Conservation (phyloP, 2,113 vertebrate species). For the Xenus cinereus region DNA sequence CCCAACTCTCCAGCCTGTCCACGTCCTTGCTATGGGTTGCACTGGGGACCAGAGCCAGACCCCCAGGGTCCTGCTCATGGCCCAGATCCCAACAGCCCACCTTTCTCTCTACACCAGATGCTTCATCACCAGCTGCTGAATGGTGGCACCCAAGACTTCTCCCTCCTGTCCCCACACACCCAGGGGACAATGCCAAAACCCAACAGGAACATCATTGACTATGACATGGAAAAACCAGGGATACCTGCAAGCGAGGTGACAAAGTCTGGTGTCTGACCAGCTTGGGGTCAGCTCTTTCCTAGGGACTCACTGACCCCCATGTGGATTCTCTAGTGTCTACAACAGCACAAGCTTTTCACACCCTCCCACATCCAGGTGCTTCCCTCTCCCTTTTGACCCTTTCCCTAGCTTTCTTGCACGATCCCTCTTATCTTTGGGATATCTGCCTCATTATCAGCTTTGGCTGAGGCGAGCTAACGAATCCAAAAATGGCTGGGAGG, state of each 20-base stretch:
- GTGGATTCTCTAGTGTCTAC: not conserved
- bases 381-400: not conserved
- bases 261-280: no score
- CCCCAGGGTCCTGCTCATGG: not conserved
- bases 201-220: not conserved
- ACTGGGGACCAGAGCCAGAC: not conserved
- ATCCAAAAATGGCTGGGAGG: not conserved
- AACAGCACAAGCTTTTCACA: not conserved
- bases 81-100: not conserved
- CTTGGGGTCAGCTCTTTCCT: not conserved
- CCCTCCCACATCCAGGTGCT: not conserved
- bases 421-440: not conserved
- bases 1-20: not conserved
- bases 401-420: not conserved
- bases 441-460: not conserved
- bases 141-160: not conserved
- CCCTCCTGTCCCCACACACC: fast-evolving
- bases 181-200: fast-evolving
- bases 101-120: not conserved
- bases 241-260: fast-evolving
- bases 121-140: not conserved
- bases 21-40: not conserved
- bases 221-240: fast-evolving
- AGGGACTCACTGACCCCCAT: fast-evolving
- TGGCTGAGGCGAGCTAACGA: not conserved